Evolutionary conservation across 2,888 invertebrate species (phyloP).

Genomic region (Tipula helvola): DNA sequence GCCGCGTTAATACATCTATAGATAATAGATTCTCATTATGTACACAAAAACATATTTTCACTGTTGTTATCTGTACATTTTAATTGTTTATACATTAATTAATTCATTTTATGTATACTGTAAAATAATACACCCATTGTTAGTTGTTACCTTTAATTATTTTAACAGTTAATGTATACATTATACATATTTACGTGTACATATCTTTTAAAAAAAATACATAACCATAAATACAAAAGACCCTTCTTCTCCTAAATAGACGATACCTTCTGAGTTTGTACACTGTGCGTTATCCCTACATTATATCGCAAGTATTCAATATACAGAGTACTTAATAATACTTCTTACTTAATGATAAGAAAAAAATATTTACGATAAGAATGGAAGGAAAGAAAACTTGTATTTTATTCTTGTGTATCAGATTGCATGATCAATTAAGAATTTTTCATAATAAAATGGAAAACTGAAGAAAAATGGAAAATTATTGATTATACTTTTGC

Average conservation of each 20-base stretch:
- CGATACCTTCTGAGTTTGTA: neutral
- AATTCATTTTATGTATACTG: neutral
- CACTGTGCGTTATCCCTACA: neutral
- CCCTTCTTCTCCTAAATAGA: neutral
- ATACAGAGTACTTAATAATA: neutral
- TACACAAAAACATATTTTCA: neutral
- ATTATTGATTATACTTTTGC: neutral
- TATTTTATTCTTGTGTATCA: neutral
- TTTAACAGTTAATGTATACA: neutral
- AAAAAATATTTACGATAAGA: neutral
- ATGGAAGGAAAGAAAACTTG: neutral
- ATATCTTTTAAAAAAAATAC: neutral
- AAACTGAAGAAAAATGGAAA: neutral
- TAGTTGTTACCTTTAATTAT: neutral
- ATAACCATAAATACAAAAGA: neutral
- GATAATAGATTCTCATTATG: neutral
- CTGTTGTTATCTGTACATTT: neutral
- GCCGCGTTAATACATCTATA: neutral
- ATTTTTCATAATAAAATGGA: neutral
- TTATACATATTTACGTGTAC: neutral
- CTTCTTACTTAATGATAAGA: neutral
- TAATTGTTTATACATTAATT: neutral
- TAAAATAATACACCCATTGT: neutral
- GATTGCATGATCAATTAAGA: slow-evolving; percentile 4
- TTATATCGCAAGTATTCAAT: neutral